Percentiles rank a stretch among this genome's conserved stretches.
phyloP scores from a whole-genome alignment of 30 jellyfish, hydroid and myxozoan genomes.

The Calvadosia cruxmelitensis region DNA sequence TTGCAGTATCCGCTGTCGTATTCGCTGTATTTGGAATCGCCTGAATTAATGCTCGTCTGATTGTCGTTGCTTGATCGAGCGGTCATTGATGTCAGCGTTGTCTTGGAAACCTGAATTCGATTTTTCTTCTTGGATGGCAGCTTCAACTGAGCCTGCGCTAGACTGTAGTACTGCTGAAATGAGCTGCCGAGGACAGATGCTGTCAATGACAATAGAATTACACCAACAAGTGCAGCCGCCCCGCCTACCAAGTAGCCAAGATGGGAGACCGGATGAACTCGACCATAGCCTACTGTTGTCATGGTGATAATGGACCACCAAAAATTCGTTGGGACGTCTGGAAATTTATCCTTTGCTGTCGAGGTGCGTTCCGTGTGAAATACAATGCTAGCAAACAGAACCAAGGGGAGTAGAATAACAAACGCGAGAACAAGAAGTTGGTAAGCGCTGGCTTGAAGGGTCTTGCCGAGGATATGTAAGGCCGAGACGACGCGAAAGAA shows the following conservation, averaged over 20 bases:
- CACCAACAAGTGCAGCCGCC: constrained; percentile 74
- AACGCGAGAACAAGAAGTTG: constrained; percentile 50
- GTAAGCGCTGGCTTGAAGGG: constrained; percentile 84
- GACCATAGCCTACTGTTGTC: constrained; percentile 98
- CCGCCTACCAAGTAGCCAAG: constrained; percentile 77
- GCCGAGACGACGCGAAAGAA: constrained; percentile 66
- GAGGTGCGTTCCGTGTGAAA: constrained; percentile 53
- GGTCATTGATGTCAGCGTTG: constrained; percentile 34
- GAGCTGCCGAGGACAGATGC: constrained; percentile 85
- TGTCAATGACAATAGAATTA: constrained; percentile 67
- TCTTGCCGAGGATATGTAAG: constrained; percentile 68
- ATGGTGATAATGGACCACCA: constrained; percentile 95
- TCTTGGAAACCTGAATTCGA: constrained; percentile 24
- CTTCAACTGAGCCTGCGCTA: constrained; percentile 71
- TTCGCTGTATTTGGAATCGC: constrained; percentile 56
- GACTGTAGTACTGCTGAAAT: constrained; percentile 72
- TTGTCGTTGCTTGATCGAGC: constrained; percentile 25
- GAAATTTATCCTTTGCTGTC: constrained; percentile 2
- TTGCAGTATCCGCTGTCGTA: constrained; percentile 86
- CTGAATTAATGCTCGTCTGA: constrained; percentile 65
- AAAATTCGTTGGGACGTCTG: constrained; percentile 44
- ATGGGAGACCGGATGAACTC: constrained; percentile 48
- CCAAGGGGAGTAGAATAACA: constrained; percentile 58
- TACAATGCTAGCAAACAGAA: constrained; percentile 59
- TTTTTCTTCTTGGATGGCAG: constrained; percentile 52